phyloP scores from a whole-genome alignment of 30 jellyfish, hydroid and myxozoan species.

The Pseudorhiza aurosa region DNA sequence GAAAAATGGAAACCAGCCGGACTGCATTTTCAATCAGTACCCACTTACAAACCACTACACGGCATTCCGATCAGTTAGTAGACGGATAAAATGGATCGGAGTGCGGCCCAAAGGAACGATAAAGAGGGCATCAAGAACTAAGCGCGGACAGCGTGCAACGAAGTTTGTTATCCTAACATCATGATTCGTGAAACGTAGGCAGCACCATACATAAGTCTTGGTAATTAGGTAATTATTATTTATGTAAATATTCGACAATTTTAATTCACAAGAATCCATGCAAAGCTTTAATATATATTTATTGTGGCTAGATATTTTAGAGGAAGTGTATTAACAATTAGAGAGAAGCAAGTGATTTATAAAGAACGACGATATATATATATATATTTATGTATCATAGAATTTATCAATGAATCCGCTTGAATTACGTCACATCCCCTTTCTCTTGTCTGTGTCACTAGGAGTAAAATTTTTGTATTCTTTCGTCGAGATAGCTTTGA shows the following conservation, averaged over 20 bases:
- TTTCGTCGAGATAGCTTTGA: too few species aligned
- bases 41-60: slow-evolving; percentile 46
- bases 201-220: too few species aligned
- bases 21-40: slow-evolving; percentile 36
- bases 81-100: slow-evolving; percentile 25
- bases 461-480: too few species aligned
- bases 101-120: slow-evolving; percentile 35
- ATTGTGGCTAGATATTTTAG: slow-evolving; percentile 14
- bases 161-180: slow-evolving; percentile 31
- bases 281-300: slow-evolving; percentile 32
- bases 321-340: slow-evolving; percentile 5
- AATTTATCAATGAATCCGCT: too few species aligned
- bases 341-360: background rate
- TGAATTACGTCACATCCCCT: too few species aligned
- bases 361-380: too few species aligned
- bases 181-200: too few species aligned
- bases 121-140: slow-evolving; percentile 51
- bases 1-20: slow-evolving; percentile 16
- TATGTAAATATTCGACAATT: slow-evolving; percentile 10
- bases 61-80: slow-evolving; percentile 42
- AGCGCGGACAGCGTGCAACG: slow-evolving; percentile 50
- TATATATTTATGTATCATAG: too few species aligned
- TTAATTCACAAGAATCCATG: background rate
- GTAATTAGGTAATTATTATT: too few species aligned
- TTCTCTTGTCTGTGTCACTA: too few species aligned